These are phyloP conservation scores for Spermophilus dauricus DNA, from an alignment of 2,113 vertebrate genomes.

Conservation along the genomic window DNA sequence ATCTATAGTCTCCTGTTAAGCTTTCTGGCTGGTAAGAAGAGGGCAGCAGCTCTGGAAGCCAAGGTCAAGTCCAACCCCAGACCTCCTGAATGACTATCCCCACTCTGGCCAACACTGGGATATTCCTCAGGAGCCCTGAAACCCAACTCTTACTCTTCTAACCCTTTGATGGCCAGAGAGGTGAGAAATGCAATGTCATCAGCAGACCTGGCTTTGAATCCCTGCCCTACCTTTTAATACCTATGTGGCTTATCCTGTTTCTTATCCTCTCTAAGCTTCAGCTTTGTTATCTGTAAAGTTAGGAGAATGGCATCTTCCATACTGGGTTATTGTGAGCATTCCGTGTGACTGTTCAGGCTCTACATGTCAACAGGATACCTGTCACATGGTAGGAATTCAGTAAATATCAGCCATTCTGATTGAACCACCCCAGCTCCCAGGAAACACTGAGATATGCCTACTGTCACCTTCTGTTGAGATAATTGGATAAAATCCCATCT, in stretches of 20 bases:
- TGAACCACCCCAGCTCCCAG: not conserved
- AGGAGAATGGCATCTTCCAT: not conserved
- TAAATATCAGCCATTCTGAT: not conserved
- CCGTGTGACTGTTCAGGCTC: not conserved
- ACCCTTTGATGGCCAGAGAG: not conserved
- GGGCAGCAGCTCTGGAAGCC: not conserved
- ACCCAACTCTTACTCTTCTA: not conserved
- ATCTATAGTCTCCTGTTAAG: constrained; percentile 1
- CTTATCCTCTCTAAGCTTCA: not conserved
- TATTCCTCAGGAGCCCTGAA: not conserved
- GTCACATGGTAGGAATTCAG: not conserved
- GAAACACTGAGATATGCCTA: not conserved
- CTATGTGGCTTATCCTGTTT: not conserved
- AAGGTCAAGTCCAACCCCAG: not conserved
- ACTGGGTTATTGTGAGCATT: not conserved
- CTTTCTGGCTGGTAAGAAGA: not conserved
- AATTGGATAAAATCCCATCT: not conserved
- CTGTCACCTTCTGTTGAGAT: not conserved
- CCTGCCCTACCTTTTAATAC: not conserved
- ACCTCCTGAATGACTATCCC: not conserved
- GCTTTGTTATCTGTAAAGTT: not conserved
- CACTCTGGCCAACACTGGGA: not conserved
- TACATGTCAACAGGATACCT: not conserved
- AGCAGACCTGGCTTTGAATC: not conserved
- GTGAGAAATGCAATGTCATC: not conserved